phyloP scores from a whole-genome alignment of 1,140 invertebrate species.

The Trichonephila clavata region DNA sequence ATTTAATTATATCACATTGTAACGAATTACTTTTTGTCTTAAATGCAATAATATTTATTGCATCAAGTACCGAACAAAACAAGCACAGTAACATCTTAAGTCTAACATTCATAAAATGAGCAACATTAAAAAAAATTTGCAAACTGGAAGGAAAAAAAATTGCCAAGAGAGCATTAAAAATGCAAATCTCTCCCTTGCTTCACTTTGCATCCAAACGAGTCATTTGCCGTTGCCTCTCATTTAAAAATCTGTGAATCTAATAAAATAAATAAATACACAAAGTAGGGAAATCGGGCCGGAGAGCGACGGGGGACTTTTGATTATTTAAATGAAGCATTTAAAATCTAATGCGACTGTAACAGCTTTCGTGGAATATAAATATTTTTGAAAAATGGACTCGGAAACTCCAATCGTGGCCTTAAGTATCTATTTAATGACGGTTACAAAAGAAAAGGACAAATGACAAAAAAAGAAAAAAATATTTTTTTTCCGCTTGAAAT shows the following conservation, averaged over 20 bases:
- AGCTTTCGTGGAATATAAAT: conserved; percentile 71
- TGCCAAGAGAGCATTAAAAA: conserved; percentile 36
- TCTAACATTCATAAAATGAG: no score
- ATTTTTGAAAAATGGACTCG: conserved; percentile 75
- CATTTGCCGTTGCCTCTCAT: conserved; percentile 55
- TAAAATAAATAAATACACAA: conserved; percentile 67
- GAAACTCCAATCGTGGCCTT: conserved; percentile 62
- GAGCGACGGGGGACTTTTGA: conserved; percentile 57
- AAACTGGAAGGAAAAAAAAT: not conserved
- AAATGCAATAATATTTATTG: no score
- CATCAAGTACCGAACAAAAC: no score
- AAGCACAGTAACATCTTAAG: no score
- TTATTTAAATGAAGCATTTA: conserved; percentile 76
- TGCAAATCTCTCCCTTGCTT: conserved; percentile 20
- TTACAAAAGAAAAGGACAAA: conserved; percentile 72
- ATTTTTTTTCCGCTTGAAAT: conserved; percentile 32
- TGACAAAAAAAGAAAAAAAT: conserved; percentile 50
- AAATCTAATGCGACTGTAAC: conserved; percentile 74
- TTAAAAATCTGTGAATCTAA: conserved; percentile 69
- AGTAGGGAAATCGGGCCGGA: not conserved
- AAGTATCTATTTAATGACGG: conserved; percentile 76
- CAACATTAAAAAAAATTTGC: no score
- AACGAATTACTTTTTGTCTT: no score
- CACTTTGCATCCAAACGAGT: conserved; percentile 14
- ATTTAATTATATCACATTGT: no score